Percentiles rank a stretch among this genome's conserved stretches.
Conservation (phyloP, 2,888 invertebrate genomes). For the Eristalis intricaria region DNA sequence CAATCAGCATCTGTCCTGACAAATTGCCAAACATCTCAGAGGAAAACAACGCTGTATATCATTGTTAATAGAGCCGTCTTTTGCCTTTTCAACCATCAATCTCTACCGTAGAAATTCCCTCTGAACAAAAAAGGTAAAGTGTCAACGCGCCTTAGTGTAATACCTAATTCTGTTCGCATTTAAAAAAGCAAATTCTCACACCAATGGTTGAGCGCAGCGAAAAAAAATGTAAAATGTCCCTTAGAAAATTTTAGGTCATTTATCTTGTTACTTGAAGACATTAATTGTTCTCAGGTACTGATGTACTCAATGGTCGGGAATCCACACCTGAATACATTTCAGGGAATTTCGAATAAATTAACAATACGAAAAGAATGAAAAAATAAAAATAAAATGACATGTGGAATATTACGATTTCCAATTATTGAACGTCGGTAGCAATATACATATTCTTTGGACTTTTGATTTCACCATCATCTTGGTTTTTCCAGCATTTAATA, state of each 20-base stretch:
- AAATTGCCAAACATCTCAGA: background rate
- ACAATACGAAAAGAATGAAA: background rate
- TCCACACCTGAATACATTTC: background rate
- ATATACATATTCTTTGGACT: too few relatives aligned
- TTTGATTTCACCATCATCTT: too few relatives aligned
- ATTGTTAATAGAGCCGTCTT: background rate
- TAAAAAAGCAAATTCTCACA: background rate
- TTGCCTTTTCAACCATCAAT: background rate
- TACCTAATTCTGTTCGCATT: background rate
- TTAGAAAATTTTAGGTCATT: background rate
- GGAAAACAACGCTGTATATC: background rate
- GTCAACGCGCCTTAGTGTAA: background rate
- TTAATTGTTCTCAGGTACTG: background rate
- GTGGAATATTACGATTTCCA: too few relatives aligned
- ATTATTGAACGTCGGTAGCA: too few relatives aligned
- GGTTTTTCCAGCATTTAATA: too few relatives aligned
- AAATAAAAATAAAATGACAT: background rate
- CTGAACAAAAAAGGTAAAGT: background rate
- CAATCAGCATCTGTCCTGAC: background rate
- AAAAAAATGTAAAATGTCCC: background rate
- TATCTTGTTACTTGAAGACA: background rate
- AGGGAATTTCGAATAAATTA: background rate
- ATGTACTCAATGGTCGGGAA: background rate
- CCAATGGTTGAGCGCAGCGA: background rate
- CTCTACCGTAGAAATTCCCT: background rate